phyloP scores from a whole-genome alignment of 2,888 invertebrate species.

The Adela reaumurella region DNA sequence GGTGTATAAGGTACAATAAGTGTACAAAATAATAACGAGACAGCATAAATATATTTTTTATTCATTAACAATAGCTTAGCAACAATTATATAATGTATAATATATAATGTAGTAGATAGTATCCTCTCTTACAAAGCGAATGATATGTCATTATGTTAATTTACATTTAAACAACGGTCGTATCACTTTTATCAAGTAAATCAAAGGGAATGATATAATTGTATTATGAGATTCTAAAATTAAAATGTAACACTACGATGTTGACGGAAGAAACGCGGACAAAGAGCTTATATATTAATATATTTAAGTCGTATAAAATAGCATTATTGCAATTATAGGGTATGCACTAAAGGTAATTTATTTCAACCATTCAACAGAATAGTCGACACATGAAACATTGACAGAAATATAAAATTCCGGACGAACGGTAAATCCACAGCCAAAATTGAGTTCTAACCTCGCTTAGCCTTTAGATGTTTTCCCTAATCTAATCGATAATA shows the following conservation, averaged over 20 bases:
- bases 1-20: constrained; percentile 5
- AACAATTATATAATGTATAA: too few species aligned
- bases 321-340: too few species aligned
- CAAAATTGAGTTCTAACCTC: constrained; percentile 21
- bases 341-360: too few species aligned
- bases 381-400: too few species aligned
- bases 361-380: too few species aligned
- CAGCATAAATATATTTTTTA: constrained; percentile 5
- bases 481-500: constrained; percentile 28
- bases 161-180: constrained; percentile 1
- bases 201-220: constrained; percentile 4
- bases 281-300: too few species aligned
- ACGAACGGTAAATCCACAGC: constrained; percentile 35
- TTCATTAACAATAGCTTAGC: constrained; percentile 4
- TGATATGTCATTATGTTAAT: constrained; percentile 40
- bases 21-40: constrained; percentile 4
- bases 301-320: too few species aligned
- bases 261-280: too few species aligned
- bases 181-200: constrained; percentile 3
- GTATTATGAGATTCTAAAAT: too few species aligned
- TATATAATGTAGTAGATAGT: too few species aligned
- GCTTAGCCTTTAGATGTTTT: constrained; percentile 27
- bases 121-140: constrained; percentile 48
- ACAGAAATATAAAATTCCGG: too few species aligned
- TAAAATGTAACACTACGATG: too few species aligned